Base-by-base conservation (phyloP, 2,888 invertebrate species). In the Platycheirus albimanus region DNA sequence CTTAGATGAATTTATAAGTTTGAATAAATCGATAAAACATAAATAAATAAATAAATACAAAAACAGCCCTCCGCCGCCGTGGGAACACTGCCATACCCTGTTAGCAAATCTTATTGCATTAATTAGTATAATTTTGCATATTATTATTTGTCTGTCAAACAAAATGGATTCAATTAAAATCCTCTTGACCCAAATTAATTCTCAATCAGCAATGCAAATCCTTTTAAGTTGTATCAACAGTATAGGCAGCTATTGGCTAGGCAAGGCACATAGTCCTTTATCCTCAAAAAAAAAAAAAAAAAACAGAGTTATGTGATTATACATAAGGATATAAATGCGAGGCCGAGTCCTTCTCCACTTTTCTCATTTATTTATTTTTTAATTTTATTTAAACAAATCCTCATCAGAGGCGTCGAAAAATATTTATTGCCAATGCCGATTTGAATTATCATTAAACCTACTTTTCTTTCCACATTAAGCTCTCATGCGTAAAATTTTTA, bases 131-230 rank as follows among this genome's bases (percentile, higher is more conserved):
- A 56, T 47, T 41, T 49, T 15, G 41, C n/a, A 41, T 41, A 24
- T 33, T 24, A 24, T 24, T 24, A 43, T 77, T 56, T 41, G 11
- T 30, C 38, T 43, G 11, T 11, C 15, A 36, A 63, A 47, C 17
- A 67, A 47, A 67, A 75, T 61, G 41, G 33, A 45, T 54, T 69
- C 20, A 77, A 70, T 63, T 54, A 49, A 70, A 56, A 38, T 63
- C 76, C 28, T n/a, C 36, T 43, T 76, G 76, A 69, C 76, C 70
- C 54, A 77, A 20, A 77, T 77, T 49, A 70, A 70, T 54, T 47
- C 47, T 30, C 58, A 49, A 71, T 71, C 49, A 61, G 41, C 49
- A 61, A 61, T 51, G 58, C 11, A 61, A 71, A 61, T 71, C 56
- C 47, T 54, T 54, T 69, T 13, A n/a, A 54, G 20, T 38, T 54